Evolutionary conservation across 2,797 vertebrate species (phyloP).

Genomic region (Furcifer pardalis): DNA sequence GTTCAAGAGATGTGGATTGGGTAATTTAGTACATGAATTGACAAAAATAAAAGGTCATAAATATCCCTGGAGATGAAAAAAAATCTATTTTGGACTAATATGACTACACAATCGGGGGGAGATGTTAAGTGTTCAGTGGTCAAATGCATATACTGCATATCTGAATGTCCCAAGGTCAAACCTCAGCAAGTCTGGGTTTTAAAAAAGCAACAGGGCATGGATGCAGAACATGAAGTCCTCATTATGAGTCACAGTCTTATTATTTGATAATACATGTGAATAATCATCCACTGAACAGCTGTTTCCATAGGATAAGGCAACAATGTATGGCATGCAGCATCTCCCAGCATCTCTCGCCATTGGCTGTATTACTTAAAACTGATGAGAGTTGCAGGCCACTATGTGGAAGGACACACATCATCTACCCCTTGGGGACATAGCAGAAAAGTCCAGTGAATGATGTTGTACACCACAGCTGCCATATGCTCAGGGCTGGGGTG

Average conservation of each 20-base stretch:
- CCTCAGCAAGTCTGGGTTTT: background rate
- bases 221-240: background rate
- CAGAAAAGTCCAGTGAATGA: background rate
- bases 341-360: background rate
- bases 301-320: background rate
- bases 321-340: background rate
- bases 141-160: background rate
- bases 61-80: background rate
- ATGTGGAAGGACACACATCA: background rate
- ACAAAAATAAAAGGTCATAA: background rate
- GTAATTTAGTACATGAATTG: background rate
- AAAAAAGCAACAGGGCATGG: too few species aligned
- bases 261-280: constrained; percentile 21
- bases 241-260: background rate
- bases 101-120: background rate
- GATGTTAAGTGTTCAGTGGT: too few species aligned
- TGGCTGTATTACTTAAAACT: background rate
- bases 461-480: too few species aligned
- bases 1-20: background rate
- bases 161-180: background rate
- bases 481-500: too few species aligned
- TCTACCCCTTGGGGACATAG: background rate
- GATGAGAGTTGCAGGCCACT: background rate
- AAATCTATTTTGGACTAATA: background rate
- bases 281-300: constrained; percentile 16